Evolutionary conservation across 2,888 invertebrate species (phyloP).

Genomic region (Caenorhabditis sinica): DNA sequence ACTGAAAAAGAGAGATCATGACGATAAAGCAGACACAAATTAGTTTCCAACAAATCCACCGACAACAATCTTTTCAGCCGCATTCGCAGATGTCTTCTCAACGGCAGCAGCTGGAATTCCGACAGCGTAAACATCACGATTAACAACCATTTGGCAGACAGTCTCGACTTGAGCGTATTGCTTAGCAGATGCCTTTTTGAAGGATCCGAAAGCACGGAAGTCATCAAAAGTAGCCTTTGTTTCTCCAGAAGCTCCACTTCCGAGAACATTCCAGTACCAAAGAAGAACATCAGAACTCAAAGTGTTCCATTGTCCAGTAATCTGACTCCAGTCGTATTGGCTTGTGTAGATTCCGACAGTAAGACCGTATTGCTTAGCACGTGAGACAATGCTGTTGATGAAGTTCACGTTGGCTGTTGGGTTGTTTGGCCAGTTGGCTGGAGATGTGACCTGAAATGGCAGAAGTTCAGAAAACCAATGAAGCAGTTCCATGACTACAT

Average conservation of each 20-base stretch:
- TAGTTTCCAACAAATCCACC: constrained; percentile 53
- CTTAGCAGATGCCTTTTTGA: constrained; percentile 59
- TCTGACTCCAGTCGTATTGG: constrained; percentile 66
- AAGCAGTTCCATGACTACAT: neutral
- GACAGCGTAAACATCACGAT: constrained; percentile 64
- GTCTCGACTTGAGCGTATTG: constrained; percentile 64
- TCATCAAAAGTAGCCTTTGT: constrained; percentile 67
- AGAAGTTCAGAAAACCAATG: constrained; percentile 1
- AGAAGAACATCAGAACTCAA: constrained; percentile 51
- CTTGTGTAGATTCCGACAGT: constrained; percentile 69
- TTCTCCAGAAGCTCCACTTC: constrained; percentile 64
- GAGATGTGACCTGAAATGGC: constrained; percentile 66
- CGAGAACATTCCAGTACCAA: constrained; percentile 70
- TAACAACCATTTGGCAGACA: constrained; percentile 59
- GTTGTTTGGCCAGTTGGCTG: constrained; percentile 66
- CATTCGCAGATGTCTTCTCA: constrained; percentile 11
- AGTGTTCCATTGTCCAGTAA: constrained; percentile 63
- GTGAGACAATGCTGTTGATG: constrained; percentile 66
- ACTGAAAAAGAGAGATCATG: constrained; percentile 13
- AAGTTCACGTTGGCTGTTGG: constrained; percentile 60
- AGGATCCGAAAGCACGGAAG: constrained; percentile 67
- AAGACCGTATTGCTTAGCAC: constrained; percentile 59
- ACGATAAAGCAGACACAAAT: neutral
- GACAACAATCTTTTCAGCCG: constrained; percentile 37
- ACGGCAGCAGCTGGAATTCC: constrained; percentile 53